phyloP scores from a whole-genome alignment of 2,797 vertebrate species.

The Phaenicophaeus curvirostris region DNA sequence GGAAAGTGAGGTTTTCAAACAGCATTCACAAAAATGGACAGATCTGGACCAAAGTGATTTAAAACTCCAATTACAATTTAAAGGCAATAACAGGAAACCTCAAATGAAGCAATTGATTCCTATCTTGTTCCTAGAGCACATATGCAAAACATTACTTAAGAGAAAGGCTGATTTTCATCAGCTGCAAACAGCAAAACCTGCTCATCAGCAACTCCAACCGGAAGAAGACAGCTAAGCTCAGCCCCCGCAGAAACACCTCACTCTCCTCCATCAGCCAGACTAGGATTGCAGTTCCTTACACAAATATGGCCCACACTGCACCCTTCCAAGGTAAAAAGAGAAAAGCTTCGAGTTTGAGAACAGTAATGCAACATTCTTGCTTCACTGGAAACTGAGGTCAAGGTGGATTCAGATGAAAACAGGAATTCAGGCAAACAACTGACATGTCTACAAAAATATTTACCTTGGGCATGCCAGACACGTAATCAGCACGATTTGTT shows the following conservation, averaged over 20 bases:
- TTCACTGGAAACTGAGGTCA: constrained; percentile 13
- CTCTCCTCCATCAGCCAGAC: not conserved
- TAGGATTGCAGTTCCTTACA: not conserved
- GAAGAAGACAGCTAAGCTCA: not conserved
- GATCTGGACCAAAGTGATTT: not conserved
- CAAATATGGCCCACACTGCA: rapidly evolving
- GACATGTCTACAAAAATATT: not conserved
- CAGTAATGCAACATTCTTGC: not conserved
- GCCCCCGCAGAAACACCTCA: not conserved
- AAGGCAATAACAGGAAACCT: not conserved
- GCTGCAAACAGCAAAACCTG: not conserved
- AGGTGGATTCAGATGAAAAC: not conserved
- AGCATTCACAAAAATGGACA: rapidly evolving
- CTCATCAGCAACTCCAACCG: not conserved
- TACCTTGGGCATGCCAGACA: not conserved
- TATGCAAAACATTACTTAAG: not conserved
- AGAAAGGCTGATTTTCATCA: not conserved
- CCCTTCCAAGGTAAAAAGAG: rapidly evolving
- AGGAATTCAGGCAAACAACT: not conserved
- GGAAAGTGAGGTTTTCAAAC: not conserved
- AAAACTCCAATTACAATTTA: not conserved
- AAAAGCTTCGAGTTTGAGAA: not conserved
- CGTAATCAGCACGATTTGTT: not conserved
- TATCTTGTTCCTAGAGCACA: constrained; percentile 5
- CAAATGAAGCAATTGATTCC: not conserved